These are phyloP conservation scores for Chrysaora quinquecirrha DNA, from an alignment of 30 jellyfish, hydroid and myxozoan species.

Conservation along the genomic window DNA sequence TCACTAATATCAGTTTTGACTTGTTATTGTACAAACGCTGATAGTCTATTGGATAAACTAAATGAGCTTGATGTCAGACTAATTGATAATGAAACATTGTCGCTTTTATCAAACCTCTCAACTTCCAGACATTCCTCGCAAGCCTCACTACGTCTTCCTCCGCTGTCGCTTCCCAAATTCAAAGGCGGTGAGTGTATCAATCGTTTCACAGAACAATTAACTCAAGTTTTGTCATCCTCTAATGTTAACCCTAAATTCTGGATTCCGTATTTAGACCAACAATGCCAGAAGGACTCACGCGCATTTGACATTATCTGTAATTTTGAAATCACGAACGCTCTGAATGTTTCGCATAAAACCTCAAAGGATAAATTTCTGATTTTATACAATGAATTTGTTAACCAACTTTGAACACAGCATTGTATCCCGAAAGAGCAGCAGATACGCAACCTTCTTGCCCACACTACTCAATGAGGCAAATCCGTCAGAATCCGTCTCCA, in stretches of 20 bases:
- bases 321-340: conserved; percentile 9
- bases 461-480: too few relatives aligned
- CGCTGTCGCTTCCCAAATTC: conserved; percentile 16
- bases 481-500: too few relatives aligned
- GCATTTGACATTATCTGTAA: conserved; percentile 14
- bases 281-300: conserved; percentile 37
- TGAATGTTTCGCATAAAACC: background rate
- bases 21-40: too few relatives aligned
- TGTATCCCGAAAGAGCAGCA: conserved; percentile 41
- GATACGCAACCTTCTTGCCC: conserved; percentile 25
- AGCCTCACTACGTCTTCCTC: conserved; percentile 10
- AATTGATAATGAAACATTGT: too few relatives aligned
- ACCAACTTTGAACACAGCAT: conserved; percentile 4
- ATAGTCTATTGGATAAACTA: too few relatives aligned
- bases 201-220: conserved; percentile 25
- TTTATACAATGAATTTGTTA: conserved; percentile 7
- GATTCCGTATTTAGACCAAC: conserved; percentile 25
- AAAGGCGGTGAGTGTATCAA: conserved; percentile 28
- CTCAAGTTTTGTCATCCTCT: conserved; percentile 19
- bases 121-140: too few relatives aligned
- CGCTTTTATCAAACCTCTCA: too few relatives aligned
- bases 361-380: background rate
- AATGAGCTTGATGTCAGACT: too few relatives aligned
- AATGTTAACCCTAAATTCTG: conserved; percentile 19
- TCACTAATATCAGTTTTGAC: too few relatives aligned